Evolutionary conservation across 2,888 invertebrate species (phyloP).

Genomic region (Drosophila seclusa): DNA sequence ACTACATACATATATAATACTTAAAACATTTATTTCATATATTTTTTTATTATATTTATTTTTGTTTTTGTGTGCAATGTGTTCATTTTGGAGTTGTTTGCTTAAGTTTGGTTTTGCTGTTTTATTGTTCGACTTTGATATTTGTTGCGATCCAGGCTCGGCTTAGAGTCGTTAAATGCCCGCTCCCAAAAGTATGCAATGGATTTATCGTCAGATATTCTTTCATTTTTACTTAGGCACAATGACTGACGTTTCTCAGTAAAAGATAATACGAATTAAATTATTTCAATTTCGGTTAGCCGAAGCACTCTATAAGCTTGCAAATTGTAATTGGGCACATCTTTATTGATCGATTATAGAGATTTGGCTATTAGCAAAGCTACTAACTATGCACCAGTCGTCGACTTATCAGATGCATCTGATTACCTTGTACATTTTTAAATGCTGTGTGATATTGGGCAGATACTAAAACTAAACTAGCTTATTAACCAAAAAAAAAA

Average conservation of each 20-base stretch:
- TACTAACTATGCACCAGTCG: not conserved
- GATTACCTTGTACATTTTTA: not conserved
- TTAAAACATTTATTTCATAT: slow-evolving; percentile 22
- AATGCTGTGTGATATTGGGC: slow-evolving; percentile 5
- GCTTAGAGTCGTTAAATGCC: slow-evolving; percentile 49
- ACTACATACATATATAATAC: slow-evolving; percentile 50
- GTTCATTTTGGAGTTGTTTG: not conserved
- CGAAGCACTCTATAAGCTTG: slow-evolving; percentile 31
- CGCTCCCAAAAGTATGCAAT: slow-evolving; percentile 36
- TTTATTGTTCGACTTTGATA: slow-evolving; percentile 42
- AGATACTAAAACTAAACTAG: not conserved
- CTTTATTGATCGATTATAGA: not conserved
- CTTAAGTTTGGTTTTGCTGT: slow-evolving; percentile 2
- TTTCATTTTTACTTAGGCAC: slow-evolving; percentile 63
- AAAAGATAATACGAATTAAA: slow-evolving; percentile 10
- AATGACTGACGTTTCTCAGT: slow-evolving; percentile 66
- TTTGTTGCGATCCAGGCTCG: slow-evolving; percentile 24
- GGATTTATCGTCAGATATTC: slow-evolving; percentile 66
- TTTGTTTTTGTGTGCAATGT: not conserved
- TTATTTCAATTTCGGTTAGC: not conserved
- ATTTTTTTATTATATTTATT: not conserved
- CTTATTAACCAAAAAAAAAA: not conserved
- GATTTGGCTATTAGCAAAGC: not conserved
- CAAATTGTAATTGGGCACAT: slow-evolving; percentile 6
- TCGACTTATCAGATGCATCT: not conserved